phyloP scores from a whole-genome alignment of 1,140 invertebrate genomes.

The Matsumurasca onukii region DNA sequence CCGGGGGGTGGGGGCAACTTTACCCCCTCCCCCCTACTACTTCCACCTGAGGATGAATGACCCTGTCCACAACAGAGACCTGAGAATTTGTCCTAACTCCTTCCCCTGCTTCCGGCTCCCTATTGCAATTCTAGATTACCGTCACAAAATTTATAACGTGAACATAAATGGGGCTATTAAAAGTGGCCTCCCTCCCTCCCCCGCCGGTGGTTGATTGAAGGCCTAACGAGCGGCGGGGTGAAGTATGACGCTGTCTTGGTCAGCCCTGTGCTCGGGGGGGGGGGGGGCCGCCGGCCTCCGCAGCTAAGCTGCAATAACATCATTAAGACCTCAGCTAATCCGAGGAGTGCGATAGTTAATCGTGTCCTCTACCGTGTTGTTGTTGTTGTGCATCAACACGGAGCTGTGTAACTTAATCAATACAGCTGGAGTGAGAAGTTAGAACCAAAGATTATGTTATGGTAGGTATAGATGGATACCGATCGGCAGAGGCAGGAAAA shows the following conservation, averaged over 20 bases:
- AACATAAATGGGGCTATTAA: conserved; percentile 36
- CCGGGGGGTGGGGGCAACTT: conserved; percentile 15
- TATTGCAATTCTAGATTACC: conserved; percentile 4
- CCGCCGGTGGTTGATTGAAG: conserved; percentile 33
- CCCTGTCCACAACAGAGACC: conserved; percentile 33
- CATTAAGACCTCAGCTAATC: conserved; percentile 26
- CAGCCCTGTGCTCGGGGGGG: neutral
- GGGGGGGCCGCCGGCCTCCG: neutral
- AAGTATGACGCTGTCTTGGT: conserved; percentile 33
- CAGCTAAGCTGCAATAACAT: conserved; percentile 6
- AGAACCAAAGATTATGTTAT: no score
- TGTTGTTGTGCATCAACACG: no score
- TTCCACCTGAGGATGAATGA: conserved; percentile 25
- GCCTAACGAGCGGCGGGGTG: conserved; percentile 27
- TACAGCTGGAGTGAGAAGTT: no score
- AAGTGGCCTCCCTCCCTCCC: conserved; percentile 27
- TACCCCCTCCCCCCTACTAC: no score
- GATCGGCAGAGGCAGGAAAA: no score
- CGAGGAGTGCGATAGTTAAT: no score
- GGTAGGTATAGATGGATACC: no score
- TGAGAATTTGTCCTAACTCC: conserved; percentile 31
- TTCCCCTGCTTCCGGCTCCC: neutral
- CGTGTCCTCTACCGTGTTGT: no score
- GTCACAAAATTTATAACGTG: conserved; percentile 33
- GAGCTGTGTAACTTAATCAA: no score